Base-by-base conservation (phyloP, 2,888 invertebrate species). In the Cheilosia vulpina region DNA sequence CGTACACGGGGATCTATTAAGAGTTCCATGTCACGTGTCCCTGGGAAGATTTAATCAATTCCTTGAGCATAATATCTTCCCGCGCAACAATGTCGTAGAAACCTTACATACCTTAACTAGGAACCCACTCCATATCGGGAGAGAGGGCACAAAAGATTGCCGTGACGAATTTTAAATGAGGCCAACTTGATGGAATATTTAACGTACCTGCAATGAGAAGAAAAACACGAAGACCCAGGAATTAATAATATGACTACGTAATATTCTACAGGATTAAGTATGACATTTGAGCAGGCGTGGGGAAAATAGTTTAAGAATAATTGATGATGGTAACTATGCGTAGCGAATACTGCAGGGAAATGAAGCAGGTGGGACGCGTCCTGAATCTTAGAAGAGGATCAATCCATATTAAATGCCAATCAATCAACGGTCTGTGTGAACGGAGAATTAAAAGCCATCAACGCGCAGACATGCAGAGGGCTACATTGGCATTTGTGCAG, bases 11-110 rank as follows among this genome's bases (percentile, higher is more conserved):
- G 66, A 76, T 81, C 71, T 85, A 62, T 66, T 82, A 76, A 85
- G 85, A 76, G 57, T 81, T 60, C 66, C 76, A 71, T 76, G 80
- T 85, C 80, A 85, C 85, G 85, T 85, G 85, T 81, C 66, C 71
- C 75, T 7, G 55, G 68, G 71, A 72, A 72, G 85, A 85, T 85
- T 81, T 85, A 76, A 85, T 85, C 85, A 85, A 85, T 85, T 85
- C 72, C 66, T 69, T 76, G 55, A 13, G 38, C 69, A 47, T 55
- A 71, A 55, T 77, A 45, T 60, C 55, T 72, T 80, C 21, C 38
- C 38, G 43, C 31, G 50, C 34, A 47, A 65, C 62, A 57, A 62
- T 55, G 45, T 75, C 62, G 11, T 17, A 19, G 9, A 47, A 2
- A 65, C 47, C 17, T 41, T 47, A 17, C 47, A 17, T 17, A 47